Evolutionary conservation across 2,113 vertebrate species (phyloP), one percentile per base, ranked within the genome.

Genomic region (Leptosomus discolor): DNA sequence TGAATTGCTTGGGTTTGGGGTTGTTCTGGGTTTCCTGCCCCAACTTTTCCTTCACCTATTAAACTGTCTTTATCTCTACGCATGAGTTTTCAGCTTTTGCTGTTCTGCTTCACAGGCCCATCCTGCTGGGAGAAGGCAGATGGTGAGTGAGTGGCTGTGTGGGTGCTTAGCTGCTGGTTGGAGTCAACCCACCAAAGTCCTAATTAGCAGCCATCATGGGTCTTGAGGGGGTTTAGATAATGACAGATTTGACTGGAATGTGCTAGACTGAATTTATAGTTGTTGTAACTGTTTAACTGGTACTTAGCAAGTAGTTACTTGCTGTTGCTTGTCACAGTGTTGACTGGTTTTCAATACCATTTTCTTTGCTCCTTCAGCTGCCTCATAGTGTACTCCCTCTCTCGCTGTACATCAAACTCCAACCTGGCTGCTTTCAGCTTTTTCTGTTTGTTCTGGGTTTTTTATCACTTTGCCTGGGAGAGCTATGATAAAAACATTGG

Each of bases 361-460:
- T 67, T 68, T 34, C 15, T 73, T 71, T 78, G 29, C 34, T 79
- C n/a, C 26, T 70, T 37, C 79, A 46, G 9, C 36, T 29, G 19
- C 13, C 14, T 8, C 4, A 5, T 5, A 8, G 2, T 16, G 4
- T 2, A 0, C 6, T 46, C 12, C 2, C 37, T 69, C 11, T 69
- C 26, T 58, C n/a, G 15, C 9, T 17, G 4, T 48, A 46, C 12
- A 9, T 12, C 20, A 21, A 27, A 69, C 12, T 68, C 30, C 30
- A 84, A 16, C 11, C 15, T 19, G 15, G 1, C 11, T 34, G 9
- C 4, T 22, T 54, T 58, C 15, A 16, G 3, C 16, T 79, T 63
- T 69, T 79, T 41, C 7, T 75, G 7, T 34, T 86, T 81, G 21
- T 29, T 83, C 29, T 69, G 17, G n/a, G n/a, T 13, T 32, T 19